Evolutionary conservation across 1,140 invertebrate species (phyloP), one percentile per base, ranked within the genome.

Genomic region (Drosophila willistoni): DNA sequence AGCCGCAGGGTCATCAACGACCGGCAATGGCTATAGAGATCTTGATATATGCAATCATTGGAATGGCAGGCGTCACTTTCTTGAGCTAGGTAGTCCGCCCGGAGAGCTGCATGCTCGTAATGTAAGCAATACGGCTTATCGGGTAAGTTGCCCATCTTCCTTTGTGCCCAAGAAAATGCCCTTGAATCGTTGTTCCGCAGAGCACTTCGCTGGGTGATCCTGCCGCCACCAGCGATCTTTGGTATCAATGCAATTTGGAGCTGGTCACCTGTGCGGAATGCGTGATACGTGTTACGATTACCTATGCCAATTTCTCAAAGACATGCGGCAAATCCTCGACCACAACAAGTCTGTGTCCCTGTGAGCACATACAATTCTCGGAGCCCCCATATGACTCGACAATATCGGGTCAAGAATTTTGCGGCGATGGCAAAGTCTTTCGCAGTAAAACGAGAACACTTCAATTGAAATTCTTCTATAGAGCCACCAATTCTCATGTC

Each of bases 221-320:
- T 36, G 7, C 72, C 0, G 71, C 44, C 17, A 3, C 44, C 5
- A 47, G 60, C 0, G 91, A 91, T 63, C 78, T 89, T n/a, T 92
- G 91, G 91, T 93, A 94, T 61, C 94, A 95, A 68, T 96, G 95
- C 81, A 94, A 93, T 67, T 91, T 96, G 55, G 95, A 96, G 81
- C 90, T 96, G 51, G 94, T 95, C 6, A 95, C 95, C 7, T 96
- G 95, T 81, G 94, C 95, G 0, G 95, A 95, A 3, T 96, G 95
- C 79, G 93, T 96, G 33, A 94, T 96, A 17, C 92, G 93, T 4
- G 92, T 96, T 10, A 93, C 93, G 42, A 95, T 96, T 68, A 94
- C 93, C 69, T 93, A 93, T 63, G 81, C 92, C 41, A 93, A 93
- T 71, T 92, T 93, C 75, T 86, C 90, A 74, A 91, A 91, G 68